A percentile compares a stretch with the other conserved stretches of the same genome.
Evolutionary conservation across 1,140 invertebrate genomes (phyloP).

Genomic region (Formica selysi): DNA sequence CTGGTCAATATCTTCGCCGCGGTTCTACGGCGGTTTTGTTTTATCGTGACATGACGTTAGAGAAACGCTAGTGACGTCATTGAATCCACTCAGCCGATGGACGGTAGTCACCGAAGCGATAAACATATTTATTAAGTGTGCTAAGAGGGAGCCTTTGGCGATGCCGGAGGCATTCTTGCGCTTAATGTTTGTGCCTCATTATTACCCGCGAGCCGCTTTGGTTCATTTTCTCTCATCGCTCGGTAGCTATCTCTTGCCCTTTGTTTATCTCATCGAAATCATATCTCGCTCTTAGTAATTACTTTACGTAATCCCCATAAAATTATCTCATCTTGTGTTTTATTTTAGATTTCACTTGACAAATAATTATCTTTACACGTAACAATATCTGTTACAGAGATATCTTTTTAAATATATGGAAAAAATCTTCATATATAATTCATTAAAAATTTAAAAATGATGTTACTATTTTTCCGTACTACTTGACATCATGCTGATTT

Average conservation of each 20-base stretch:
- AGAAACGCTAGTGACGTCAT: conserved; percentile 81
- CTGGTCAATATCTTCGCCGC: conserved; percentile 70
- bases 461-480: not conserved
- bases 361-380: not conserved
- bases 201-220: conserved; percentile 58
- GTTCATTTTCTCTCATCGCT: conserved; percentile 58
- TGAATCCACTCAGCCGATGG: conserved; percentile 80
- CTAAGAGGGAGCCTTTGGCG: conserved; percentile 75
- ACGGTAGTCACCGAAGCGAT: conserved; percentile 77
- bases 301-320: not conserved
- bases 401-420: too few relatives aligned
- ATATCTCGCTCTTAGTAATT: not conserved
- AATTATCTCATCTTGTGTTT: not conserved
- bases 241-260: conserved; percentile 24
- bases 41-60: conserved; percentile 79
- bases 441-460: not conserved
- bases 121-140: conserved; percentile 81
- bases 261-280: conserved; percentile 42
- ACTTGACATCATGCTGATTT: not conserved
- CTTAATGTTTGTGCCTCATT: conserved; percentile 69
- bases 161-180: conserved; percentile 71
- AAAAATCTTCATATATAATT: too few relatives aligned
- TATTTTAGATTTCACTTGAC: not conserved
- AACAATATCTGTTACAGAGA: too few relatives aligned
- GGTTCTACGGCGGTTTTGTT: conserved; percentile 71